Evolutionary conservation across 2,797 vertebrate species (phyloP), one percentile per base, ranked within the genome.

Genomic region (Sebastes steindachneri): DNA sequence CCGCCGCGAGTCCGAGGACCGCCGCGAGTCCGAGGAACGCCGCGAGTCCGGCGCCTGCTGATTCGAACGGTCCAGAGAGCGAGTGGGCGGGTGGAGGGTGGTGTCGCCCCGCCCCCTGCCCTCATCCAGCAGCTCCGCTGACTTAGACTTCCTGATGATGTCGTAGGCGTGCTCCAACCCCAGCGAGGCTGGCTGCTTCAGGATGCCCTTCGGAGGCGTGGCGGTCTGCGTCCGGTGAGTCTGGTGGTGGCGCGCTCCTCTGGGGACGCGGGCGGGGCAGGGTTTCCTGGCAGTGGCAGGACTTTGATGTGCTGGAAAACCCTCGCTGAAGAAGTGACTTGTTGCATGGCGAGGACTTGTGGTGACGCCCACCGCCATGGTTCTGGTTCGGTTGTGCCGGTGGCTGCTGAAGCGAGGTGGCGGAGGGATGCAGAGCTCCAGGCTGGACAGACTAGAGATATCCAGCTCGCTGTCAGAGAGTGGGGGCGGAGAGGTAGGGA

Each of bases 391-490:
- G 51, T 2, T 3, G 2, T 45, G 48, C 1, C 3, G 14, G 28
- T 6, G 70, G 90, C 21, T 72, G 35, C 72, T 84, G 75, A 73
- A 80, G 63, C 9, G 89, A 3, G 73, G 89, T 0, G 89, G 85
- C 0, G 93, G 88, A 0, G 90, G 88, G 29, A 87, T 64, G 28
- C 73, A 77, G 31, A 94, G 79, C 33, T 96, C 95, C 75, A 93
- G 55, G 37, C 95, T 95, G 73, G 95, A 96, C 23, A 93, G 81
- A 17, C 94, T 94, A 9, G 94, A 95, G 15, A 93, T 65, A 2
- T 97, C 96, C 79, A 93, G 92, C 71, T 97, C 96, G 62, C 95
- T 97, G 91, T 96, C 96, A 2, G 96, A 97, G 12, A 83, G 90
- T 64, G 89, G 73, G 91, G 1, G 93, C 79, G n/a, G 93, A 73